These are phyloP conservation scores for Pseudococcus longispinus DNA, from an alignment of 2,888 invertebrate species.

Conservation along the genomic window DNA sequence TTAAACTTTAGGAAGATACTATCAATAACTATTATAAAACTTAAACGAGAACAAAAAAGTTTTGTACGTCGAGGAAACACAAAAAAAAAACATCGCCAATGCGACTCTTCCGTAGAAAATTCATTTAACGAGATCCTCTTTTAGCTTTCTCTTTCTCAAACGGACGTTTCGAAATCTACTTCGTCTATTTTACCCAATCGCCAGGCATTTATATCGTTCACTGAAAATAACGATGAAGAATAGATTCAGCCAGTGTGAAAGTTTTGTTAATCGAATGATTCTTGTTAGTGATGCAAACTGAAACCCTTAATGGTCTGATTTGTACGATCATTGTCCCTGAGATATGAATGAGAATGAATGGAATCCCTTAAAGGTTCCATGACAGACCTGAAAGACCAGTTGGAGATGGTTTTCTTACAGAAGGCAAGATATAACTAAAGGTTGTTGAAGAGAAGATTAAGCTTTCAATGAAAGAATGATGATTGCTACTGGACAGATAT, in stretches of 20 bases:
- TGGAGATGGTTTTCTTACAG: too few species aligned
- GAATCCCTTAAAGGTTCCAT: too few species aligned
- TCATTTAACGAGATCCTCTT: slow-evolving; percentile 62
- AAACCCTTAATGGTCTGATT: neutral
- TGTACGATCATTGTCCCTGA: too few species aligned
- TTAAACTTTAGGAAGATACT: neutral
- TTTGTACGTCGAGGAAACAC: slow-evolving; percentile 5
- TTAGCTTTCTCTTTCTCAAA: slow-evolving; percentile 63
- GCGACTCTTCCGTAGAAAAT: neutral
- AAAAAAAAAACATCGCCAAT: neutral
- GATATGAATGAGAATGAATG: too few species aligned
- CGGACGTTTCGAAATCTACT: slow-evolving; percentile 81
- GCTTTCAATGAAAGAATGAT: too few species aligned
- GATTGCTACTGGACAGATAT: too few species aligned
- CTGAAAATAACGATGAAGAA: slow-evolving; percentile 62
- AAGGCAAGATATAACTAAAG: too few species aligned
- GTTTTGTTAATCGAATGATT: neutral
- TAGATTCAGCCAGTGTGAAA: neutral
- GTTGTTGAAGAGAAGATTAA: too few species aligned
- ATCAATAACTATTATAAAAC: neutral
- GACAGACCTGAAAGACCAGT: too few species aligned
- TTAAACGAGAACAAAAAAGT: neutral
- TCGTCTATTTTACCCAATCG: slow-evolving; percentile 81
- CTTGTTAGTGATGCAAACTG: neutral
- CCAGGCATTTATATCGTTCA: slow-evolving; percentile 81